These are phyloP conservation scores for Aplodontia rufa DNA, from an alignment of 2,113 vertebrate species.

Conservation along the genomic window DNA sequence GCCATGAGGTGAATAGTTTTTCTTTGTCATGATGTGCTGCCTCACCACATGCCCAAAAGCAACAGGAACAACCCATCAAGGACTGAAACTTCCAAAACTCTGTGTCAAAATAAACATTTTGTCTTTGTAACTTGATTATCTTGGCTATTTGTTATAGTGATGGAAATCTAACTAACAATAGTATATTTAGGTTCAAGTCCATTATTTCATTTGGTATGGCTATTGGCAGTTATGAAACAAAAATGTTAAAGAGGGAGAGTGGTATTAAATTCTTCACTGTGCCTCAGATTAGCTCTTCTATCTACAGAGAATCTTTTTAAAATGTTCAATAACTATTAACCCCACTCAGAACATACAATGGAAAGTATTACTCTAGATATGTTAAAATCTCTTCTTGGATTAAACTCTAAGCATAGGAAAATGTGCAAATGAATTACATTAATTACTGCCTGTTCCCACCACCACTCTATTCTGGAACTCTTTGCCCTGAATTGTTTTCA, in stretches of 20 bases:
- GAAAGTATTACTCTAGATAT: not conserved
- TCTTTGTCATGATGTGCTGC: too few species aligned
- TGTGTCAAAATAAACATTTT: not conserved
- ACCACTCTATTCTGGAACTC: not conserved
- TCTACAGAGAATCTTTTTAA: not conserved
- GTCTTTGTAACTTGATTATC: not conserved
- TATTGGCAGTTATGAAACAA: not conserved
- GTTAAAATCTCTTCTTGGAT: constrained; percentile 3
- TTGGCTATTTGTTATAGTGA: not conserved
- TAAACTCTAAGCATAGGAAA: not conserved
- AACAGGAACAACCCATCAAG: not conserved
- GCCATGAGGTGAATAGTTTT: not conserved
- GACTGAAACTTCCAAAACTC: not conserved
- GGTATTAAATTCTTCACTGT: not conserved
- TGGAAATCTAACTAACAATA: not conserved
- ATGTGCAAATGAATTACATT: not conserved
- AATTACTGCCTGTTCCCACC: not conserved
- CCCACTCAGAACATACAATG: not conserved
- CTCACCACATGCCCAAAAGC: not conserved
- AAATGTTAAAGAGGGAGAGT: not conserved
- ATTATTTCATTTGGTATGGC: not conserved
- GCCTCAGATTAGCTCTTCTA: not conserved
- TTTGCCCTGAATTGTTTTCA: constrained; percentile 46
- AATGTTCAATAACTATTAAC: not conserved
- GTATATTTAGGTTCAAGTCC: not conserved